These are phyloP conservation scores for Hormiphora californensis DNA, from an alignment of 37 sponge, comb jelly and placozoan species.

Conservation along the genomic window DNA sequence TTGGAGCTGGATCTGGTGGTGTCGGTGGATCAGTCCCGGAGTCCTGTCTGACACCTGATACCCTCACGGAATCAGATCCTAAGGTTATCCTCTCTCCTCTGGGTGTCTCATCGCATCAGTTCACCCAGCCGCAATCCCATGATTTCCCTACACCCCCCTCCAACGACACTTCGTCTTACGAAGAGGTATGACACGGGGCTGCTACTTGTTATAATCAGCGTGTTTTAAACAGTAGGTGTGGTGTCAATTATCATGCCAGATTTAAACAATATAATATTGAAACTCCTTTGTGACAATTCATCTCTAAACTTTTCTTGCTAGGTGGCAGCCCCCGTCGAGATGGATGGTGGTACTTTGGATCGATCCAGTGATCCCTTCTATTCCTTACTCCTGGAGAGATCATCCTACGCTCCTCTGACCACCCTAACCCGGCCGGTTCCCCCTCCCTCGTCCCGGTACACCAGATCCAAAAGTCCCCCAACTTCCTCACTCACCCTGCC, in stretches of 20 bases:
- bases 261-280: no score
- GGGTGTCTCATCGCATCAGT: background rate
- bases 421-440: background rate
- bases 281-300: no score
- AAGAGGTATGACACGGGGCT: no score
- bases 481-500: constrained; percentile 20
- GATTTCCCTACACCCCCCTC: constrained; percentile 28
- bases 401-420: background rate
- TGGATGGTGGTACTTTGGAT: no score
- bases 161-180: background rate
- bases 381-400: background rate
- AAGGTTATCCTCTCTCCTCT: background rate
- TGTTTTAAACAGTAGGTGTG: no score
- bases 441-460: background rate
- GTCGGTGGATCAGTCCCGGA: no score
- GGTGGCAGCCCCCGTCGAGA: no score
- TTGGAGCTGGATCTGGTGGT: no score
- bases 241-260: no score
- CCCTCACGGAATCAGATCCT: background rate
- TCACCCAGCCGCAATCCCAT: background rate
- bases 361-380: background rate
- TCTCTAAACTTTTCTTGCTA: no score
- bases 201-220: no score
- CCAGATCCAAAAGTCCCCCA: background rate
- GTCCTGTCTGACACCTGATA: constrained; percentile 6